Percentiles rank a stretch among this genome's conserved stretches.
Conservation (phyloP, 2,113 vertebrate species). For the Periophthalmodon schlosseri region DNA sequence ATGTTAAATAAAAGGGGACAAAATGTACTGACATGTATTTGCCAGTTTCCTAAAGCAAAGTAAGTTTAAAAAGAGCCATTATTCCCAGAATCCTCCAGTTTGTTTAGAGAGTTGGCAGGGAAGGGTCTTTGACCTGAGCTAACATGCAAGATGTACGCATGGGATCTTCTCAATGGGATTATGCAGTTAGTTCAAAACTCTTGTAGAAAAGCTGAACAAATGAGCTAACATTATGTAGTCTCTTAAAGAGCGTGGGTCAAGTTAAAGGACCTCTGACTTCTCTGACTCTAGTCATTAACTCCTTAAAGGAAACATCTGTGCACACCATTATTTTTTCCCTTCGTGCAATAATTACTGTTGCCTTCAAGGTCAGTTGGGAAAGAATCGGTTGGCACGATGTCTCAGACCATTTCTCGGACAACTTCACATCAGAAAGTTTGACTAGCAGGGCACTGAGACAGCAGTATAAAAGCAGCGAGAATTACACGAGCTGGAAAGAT, state of each 20-base stretch:
- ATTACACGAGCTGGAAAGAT: conserved; percentile 26
- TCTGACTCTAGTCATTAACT: conserved; percentile 53
- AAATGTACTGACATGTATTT: conserved; percentile 15
- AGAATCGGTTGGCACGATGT: conserved; percentile 31
- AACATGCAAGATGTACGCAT: conserved; percentile 9
- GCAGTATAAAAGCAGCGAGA: conserved; percentile 15
- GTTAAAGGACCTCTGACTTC: conserved; percentile 36
- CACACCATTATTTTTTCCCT: conserved; percentile 49
- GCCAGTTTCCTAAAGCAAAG: conserved; percentile 18
- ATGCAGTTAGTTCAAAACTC: conserved; percentile 23
- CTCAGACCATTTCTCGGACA: conserved; percentile 33
- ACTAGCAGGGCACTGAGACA: conserved; percentile 30
- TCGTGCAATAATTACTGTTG: conserved; percentile 54
- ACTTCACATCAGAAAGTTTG: conserved; percentile 40
- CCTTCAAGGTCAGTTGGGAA: conserved; percentile 58
- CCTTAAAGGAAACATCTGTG: conserved; percentile 52
- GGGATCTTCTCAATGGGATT: conserved; percentile 36
- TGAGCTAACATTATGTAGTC: conserved; percentile 36
- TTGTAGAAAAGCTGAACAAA: conserved; percentile 38
- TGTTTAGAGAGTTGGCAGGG: conserved; percentile 3
- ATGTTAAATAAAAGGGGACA: neutral
- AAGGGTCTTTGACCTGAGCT: conserved; percentile 11
- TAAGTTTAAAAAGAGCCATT: conserved; percentile 5
- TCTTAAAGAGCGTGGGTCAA: conserved; percentile 53
- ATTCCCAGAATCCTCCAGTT: conserved; percentile 36